Conservation (phyloP, 2,888 invertebrate genomes). For the Drepanosiphum platanoidis region DNA sequence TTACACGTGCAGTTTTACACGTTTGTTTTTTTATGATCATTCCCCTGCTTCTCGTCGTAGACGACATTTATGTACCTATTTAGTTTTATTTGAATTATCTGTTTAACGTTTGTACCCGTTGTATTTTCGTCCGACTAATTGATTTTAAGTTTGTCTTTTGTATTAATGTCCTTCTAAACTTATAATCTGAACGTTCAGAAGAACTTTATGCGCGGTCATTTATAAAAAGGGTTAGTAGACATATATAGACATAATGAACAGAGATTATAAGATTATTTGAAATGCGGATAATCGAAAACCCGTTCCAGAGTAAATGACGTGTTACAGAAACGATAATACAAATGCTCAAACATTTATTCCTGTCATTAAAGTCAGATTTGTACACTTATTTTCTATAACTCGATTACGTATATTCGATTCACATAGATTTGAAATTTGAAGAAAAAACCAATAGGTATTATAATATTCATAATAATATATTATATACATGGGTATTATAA, state of each 20-base stretch:
- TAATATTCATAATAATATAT: too few relatives aligned
- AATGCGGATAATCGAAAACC: constrained; percentile 45
- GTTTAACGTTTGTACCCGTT: neutral
- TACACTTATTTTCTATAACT: neutral
- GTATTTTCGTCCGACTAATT: neutral
- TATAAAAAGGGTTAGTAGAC: constrained; percentile 21
- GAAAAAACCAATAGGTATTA: too few relatives aligned
- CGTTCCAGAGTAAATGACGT: constrained; percentile 37
- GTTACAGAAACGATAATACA: constrained; percentile 36
- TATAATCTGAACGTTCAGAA: neutral
- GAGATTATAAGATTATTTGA: constrained; percentile 45
- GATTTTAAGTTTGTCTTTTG: constrained; percentile 34
- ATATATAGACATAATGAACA: constrained; percentile 39
- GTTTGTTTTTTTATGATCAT: too few relatives aligned
- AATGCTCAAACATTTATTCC: constrained; percentile 49
- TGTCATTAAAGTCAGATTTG: constrained; percentile 10
- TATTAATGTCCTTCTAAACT: neutral
- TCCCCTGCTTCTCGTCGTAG: too few relatives aligned
- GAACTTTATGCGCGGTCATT: constrained; percentile 6
- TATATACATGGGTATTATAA: too few relatives aligned
- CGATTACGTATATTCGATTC: neutral
- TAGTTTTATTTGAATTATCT: too few relatives aligned
- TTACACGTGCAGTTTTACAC: too few relatives aligned
- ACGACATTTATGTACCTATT: too few relatives aligned
- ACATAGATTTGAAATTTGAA: neutral